Conservation (phyloP, 2,888 invertebrate genomes). For the Elaeidobius kamerunicus region DNA sequence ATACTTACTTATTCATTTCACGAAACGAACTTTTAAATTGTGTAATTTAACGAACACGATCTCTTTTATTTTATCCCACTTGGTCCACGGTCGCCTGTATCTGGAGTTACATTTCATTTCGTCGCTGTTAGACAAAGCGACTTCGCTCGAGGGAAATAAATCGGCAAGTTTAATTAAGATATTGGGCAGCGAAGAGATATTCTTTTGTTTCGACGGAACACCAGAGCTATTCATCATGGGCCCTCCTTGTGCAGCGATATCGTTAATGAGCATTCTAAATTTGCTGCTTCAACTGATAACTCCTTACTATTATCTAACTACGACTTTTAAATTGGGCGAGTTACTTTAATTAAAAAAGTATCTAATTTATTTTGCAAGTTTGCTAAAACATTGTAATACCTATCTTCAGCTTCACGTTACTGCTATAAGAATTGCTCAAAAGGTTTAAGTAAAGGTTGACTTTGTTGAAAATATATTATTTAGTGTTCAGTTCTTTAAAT, state of each 20-base stretch:
- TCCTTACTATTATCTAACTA: slow-evolving; percentile 36
- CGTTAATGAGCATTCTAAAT: slow-evolving; percentile 51
- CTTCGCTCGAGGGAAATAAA: slow-evolving; percentile 47
- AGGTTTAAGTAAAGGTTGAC: no score
- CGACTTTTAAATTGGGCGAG: slow-evolving; percentile 30
- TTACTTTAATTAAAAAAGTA: slow-evolving; percentile 24
- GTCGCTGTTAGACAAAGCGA: slow-evolving; percentile 44
- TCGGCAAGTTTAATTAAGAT: slow-evolving; percentile 55
- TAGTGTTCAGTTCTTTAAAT: no score
- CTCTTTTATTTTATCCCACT: slow-evolving; percentile 28
- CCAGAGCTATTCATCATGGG: slow-evolving; percentile 47
- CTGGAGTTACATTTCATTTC: slow-evolving; percentile 46
- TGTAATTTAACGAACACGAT: slow-evolving; percentile 49
- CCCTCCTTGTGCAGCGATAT: slow-evolving; percentile 43
- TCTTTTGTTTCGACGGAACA: slow-evolving; percentile 50
- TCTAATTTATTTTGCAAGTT: no score
- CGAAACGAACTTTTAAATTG: slow-evolving; percentile 53
- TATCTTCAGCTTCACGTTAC: not conserved
- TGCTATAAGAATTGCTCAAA: no score
- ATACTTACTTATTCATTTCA: slow-evolving; percentile 52
- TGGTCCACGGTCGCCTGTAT: slow-evolving; percentile 28
- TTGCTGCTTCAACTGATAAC: slow-evolving; percentile 44
- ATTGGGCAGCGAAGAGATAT: slow-evolving; percentile 49
- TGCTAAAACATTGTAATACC: no score
- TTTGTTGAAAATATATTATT: no score